Evolutionary conservation across 2,888 invertebrate species (phyloP).

Genomic region (Torymus texanus): DNA sequence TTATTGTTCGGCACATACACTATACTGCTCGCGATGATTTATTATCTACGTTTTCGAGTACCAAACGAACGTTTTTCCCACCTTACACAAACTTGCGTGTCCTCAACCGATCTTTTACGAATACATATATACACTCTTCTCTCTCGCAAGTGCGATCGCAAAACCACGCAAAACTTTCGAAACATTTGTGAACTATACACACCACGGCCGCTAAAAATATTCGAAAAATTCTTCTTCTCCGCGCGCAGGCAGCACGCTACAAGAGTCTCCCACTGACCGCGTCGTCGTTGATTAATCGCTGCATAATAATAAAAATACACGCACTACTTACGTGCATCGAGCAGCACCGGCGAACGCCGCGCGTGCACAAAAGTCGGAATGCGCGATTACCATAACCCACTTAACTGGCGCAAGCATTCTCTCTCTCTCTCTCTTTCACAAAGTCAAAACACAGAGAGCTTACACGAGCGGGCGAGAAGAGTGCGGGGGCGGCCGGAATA

Average conservation of each 20-base stretch:
- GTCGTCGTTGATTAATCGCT: too few species aligned
- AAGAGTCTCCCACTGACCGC: too few species aligned
- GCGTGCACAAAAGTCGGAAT: background rate
- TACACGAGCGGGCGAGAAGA: background rate
- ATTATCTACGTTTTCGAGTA: background rate
- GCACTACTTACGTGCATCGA: too few species aligned
- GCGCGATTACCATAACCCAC: conserved; percentile 47
- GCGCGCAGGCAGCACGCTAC: too few species aligned
- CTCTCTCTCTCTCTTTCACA: background rate
- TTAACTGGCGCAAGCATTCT: conserved; percentile 15
- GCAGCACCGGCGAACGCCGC: too few species aligned
- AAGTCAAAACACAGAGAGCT: conserved; percentile 28
- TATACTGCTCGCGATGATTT: conserved; percentile 4
- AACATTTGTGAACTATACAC: too few species aligned
- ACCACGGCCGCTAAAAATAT: too few species aligned
- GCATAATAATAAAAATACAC: too few species aligned
- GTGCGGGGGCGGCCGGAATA: background rate
- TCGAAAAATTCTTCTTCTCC: background rate
- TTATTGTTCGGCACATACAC: conserved; percentile 22
- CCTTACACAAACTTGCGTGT: background rate
- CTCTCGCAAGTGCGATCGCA: too few species aligned
- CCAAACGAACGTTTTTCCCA: background rate
- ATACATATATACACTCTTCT: too few species aligned
- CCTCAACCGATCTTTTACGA: too few species aligned
- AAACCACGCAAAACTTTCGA: too few species aligned